A percentile compares a stretch with the other conserved stretches of the same genome.
Conservation (phyloP, 1,140 invertebrate species). For the Pseudomyrmex pallidus region DNA sequence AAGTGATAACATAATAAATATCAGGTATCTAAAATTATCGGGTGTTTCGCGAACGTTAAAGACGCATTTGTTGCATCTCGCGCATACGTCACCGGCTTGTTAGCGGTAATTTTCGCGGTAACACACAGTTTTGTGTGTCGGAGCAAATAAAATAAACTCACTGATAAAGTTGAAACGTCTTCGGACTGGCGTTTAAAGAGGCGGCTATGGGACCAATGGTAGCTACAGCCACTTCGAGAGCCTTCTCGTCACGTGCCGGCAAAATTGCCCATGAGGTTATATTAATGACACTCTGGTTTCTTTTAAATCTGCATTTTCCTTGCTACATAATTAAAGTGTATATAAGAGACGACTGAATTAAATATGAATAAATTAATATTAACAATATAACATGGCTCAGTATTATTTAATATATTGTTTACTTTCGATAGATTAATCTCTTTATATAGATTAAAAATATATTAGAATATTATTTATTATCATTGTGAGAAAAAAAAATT, state of each 20-base stretch:
- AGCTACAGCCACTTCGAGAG: constrained; percentile 88
- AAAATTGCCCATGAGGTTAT: constrained; percentile 89
- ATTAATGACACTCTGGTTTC: constrained; percentile 85
- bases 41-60: constrained; percentile 5
- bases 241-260: constrained; percentile 88
- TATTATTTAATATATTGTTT: too few species aligned
- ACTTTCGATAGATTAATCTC: too few species aligned
- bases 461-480: too few species aligned
- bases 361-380: too few species aligned
- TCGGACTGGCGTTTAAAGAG: constrained; percentile 90
- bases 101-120: constrained; percentile 37
- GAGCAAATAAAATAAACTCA: constrained; percentile 81
- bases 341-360: neutral
- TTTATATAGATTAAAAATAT: too few species aligned
- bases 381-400: neutral
- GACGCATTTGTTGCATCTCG: neutral
- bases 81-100: constrained; percentile 32
- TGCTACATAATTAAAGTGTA: constrained; percentile 83
- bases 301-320: constrained; percentile 87
- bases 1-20: constrained; percentile 9
- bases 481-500: too few species aligned
- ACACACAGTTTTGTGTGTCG: neutral
- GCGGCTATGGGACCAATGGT: constrained; percentile 90
- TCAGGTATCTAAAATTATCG: constrained; percentile 42
- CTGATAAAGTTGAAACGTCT: constrained; percentile 92